Evolutionary conservation across 2,797 vertebrate species (phyloP).

Genomic region (Paedocypris micromegethes): DNA sequence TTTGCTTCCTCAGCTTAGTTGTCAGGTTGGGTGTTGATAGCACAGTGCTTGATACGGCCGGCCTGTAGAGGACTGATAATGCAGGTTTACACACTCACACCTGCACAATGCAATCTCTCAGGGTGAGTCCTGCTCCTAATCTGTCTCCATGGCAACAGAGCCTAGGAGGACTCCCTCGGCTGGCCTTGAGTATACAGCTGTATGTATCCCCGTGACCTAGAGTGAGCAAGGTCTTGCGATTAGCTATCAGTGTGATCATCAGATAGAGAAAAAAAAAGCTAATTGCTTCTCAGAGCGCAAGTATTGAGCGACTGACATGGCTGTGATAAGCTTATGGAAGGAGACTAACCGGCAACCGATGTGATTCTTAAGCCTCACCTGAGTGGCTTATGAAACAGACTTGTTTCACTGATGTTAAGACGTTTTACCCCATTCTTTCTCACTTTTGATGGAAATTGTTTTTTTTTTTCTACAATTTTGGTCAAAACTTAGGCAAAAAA

Average conservation of each 20-base stretch:
- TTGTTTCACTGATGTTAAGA: neutral
- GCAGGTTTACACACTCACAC: conserved; percentile 28
- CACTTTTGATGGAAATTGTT: too few relatives aligned
- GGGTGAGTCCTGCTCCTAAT: conserved; percentile 52
- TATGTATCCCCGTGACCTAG: conserved; percentile 30
- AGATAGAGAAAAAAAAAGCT: conserved; percentile 64
- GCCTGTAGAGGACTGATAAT: conserved; percentile 63
- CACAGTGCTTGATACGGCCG: conserved; percentile 52
- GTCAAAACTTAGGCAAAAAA: too few relatives aligned
- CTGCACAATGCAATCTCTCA: conserved; percentile 53
- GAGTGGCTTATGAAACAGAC: conserved; percentile 10
- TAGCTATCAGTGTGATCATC: conserved; percentile 61
- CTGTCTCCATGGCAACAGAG: conserved; percentile 59
- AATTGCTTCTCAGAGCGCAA: conserved; percentile 66
- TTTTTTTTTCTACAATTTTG: too few relatives aligned
- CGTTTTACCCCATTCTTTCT: too few relatives aligned
- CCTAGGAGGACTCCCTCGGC: conserved; percentile 29
- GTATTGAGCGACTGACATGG: conserved; percentile 53
- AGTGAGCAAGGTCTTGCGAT: conserved; percentile 34
- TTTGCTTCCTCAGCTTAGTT: conserved; percentile 42
- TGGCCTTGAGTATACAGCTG: conserved; percentile 12
- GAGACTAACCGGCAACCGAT: conserved; percentile 13
- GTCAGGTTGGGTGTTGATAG: conserved; percentile 50
- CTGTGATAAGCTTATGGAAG: conserved; percentile 36
- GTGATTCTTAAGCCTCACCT: conserved; percentile 5